Evolutionary conservation across 2,113 vertebrate species (phyloP), one percentile per base, ranked within the genome.

Genomic region (Megaceryle torquata): DNA sequence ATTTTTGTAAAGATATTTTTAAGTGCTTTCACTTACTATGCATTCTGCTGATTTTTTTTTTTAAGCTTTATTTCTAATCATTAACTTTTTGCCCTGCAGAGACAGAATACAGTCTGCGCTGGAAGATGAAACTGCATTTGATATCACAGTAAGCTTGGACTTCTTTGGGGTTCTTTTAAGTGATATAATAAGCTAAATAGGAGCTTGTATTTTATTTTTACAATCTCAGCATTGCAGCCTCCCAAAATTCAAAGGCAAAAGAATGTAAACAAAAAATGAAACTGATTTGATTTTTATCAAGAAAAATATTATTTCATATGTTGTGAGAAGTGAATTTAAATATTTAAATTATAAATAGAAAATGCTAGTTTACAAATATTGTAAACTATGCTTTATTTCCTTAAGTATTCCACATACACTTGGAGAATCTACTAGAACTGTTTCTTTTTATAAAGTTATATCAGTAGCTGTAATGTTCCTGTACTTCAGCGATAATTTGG

Each of bases 71-170:
- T 96, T 69, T 93, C 39, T 68, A 87, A 89, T 69, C 15, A 39
- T 89, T 81, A 88, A 43, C 11, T 0, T 89, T 96, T 70, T 89
- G 15, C 33, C 35, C 76, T 96, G 91, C 22, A 99, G 99, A 97
- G 99, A 99, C 94, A 98, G 99, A 67, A 98, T 99, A 97, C 99
- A 99, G 81, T 98, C 98, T 88, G 98, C 97, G 37, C 90, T 99
- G 89, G 99, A 99, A 96, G 99, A 99, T 86, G 99, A 99, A 94
- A 97, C 98, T 69, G 98, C 98, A 96, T 98, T 98, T 95, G 99
- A 98, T 90, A 79, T 98, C 93, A 87, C 98, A 84, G 99, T 99
- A 98, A 99, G 99, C 98, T 92, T 64, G 63, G 44, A 33, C 5
- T 82, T 63, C 13, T 39, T 86, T 21, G 1, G n/a, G 6, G 15